Evolutionary conservation across 2,113 vertebrate species (phyloP).

Genomic region (Dermatemys mawii): DNA sequence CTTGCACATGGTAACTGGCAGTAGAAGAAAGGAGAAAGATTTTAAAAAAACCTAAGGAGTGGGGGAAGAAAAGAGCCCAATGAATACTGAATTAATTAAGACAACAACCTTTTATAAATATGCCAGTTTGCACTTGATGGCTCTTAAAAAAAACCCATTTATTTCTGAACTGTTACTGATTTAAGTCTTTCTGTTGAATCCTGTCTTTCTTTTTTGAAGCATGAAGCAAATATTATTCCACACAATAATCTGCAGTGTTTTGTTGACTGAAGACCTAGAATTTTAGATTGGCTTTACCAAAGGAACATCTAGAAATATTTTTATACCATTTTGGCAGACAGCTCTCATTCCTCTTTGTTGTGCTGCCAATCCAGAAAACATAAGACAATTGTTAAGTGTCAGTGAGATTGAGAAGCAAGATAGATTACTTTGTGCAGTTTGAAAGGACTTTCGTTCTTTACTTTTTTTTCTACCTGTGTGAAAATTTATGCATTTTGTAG

Average conservation of each 20-base stretch:
- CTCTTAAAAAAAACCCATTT: neutral
- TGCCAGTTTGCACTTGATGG: neutral
- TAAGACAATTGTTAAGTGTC: conserved; percentile 46
- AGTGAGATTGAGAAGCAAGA: conserved; percentile 31
- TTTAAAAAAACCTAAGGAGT: neutral
- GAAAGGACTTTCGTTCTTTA: neutral
- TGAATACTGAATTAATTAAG: neutral
- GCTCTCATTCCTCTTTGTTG: conserved; percentile 1
- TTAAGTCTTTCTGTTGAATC: neutral
- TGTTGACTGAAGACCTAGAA: conserved; percentile 21
- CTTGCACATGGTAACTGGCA: neutral
- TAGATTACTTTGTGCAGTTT: neutral
- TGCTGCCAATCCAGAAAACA: conserved; percentile 1
- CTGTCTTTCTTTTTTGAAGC: conserved; percentile 18
- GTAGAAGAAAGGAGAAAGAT: neutral
- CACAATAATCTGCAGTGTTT: neutral
- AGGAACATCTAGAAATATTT: conserved; percentile 20
- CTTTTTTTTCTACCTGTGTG: neutral
- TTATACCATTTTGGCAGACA: conserved; percentile 10
- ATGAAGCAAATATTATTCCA: conserved; percentile 14
- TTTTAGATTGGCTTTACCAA: conserved; percentile 32
- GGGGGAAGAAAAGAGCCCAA: neutral
- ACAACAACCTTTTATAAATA: neutral
- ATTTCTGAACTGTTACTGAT: neutral
- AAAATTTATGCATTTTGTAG: neutral